A percentile compares a stretch with the other conserved stretches of the same genome.
Conservation (phyloP, 2,113 vertebrate genomes). For the Micronycteris hirsuta region DNA sequence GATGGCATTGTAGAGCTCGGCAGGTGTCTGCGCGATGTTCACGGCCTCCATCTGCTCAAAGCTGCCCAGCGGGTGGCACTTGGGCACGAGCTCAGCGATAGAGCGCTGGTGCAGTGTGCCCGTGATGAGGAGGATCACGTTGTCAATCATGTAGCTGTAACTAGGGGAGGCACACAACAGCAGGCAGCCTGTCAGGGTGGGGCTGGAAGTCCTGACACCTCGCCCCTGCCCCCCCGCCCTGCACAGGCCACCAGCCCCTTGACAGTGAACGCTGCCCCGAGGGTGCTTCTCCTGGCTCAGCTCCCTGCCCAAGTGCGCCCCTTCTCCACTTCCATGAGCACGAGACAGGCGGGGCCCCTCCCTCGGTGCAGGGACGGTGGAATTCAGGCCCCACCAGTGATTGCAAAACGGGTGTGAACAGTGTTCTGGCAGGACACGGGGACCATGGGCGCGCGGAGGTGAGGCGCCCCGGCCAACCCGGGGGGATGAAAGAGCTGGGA, state of each 20-base stretch:
- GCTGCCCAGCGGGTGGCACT: slow-evolving; percentile 97
- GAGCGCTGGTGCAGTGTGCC: slow-evolving; percentile 97
- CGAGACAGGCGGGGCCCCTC: neutral
- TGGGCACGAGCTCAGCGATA: slow-evolving; percentile 96
- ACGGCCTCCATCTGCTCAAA: slow-evolving; percentile 99
- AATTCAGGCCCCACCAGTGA: neutral
- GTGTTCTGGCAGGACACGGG: neutral
- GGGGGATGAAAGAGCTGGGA: neutral
- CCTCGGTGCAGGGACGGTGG: neutral
- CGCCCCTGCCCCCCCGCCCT: neutral
- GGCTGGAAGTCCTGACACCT: neutral
- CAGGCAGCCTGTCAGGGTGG: neutral
- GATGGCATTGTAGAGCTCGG: slow-evolving; percentile 98
- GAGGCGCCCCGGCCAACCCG: neutral
- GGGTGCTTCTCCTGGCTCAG: neutral
- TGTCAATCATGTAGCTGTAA: slow-evolving; percentile 99
- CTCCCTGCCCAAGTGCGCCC: neutral
- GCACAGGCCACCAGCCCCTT: neutral
- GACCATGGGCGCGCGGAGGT: neutral
- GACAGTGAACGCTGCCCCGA: neutral
- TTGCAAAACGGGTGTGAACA: neutral
- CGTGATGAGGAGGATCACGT: slow-evolving; percentile 97
- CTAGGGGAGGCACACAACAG: slow-evolving; percentile 74
- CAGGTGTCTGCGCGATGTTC: slow-evolving; percentile 98
- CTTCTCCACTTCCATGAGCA: neutral